Evolutionary conservation across 2,113 vertebrate species (phyloP), one percentile per base, ranked within the genome.

Genomic region (Eptesicus fuscus): DNA sequence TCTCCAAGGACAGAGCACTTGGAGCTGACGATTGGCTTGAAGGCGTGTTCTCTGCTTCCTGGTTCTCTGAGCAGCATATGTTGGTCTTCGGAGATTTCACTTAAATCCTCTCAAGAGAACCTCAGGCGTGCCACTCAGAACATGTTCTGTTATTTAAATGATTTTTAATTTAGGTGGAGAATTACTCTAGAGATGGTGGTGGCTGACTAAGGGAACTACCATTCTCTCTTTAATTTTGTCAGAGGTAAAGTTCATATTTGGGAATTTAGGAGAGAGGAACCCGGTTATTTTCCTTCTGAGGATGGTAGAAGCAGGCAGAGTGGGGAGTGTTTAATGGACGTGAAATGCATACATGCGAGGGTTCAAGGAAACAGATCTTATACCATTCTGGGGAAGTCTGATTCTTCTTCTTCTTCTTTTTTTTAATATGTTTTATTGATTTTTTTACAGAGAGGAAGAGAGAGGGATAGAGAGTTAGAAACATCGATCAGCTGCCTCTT

Each of bases 11-110:
- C 20, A 32, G 9, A 84, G 44, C 4, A 0, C 3, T 0, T n/a
- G 59, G 22, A 49, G 11, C 3, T 0, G 3, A 25, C 23, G 0
- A 0, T 20, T 30, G 28, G 35, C 51, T 11, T 16, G 40, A 8
- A 47, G 32, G 4, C 23, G 6, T 1, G 32, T 23, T 18, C 51
- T 63, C 20, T 40, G n/a, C 74, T 85, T 69, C 25, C 2, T 13
- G 25, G 32, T 35, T 87, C 59, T 71, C 59, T 5, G 4, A 37
- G 35, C 18, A 44, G 20, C 5, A 35, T 71, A 6, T 83, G 44
- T 28, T 67, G 30, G 7, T 85, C 28, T 51, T 85, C 30, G 14
- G 17, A 25, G 35, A 18, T 56, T 56, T 79, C 56, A n/a, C 37
- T 28, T 16, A n/a, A 61, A 56, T 71, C 42, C 40, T 59, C 14